These are phyloP conservation scores for Acanthosoma haemorrhoidale DNA, from an alignment of 2,888 invertebrate genomes.

Conservation along the genomic window DNA sequence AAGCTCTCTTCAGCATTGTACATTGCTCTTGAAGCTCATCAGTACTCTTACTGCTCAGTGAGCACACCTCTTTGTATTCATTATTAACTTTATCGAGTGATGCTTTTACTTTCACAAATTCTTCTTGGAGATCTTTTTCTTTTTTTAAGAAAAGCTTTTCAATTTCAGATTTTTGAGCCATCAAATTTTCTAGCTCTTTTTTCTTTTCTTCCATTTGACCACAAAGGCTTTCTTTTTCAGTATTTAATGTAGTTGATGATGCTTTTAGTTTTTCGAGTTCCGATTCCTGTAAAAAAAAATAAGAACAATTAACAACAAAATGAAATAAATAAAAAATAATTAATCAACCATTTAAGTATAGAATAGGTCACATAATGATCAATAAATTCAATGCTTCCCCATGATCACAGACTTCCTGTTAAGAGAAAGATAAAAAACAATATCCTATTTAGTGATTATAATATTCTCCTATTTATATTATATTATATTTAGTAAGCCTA, in stretches of 20 bases:
- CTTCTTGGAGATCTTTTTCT: conserved; percentile 46
- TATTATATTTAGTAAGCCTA: too few species aligned
- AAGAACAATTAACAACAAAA: neutral
- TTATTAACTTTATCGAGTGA: conserved; percentile 44
- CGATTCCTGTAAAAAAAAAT: neutral
- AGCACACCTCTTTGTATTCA: neutral
- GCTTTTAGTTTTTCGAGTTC: neutral
- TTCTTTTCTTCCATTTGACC: neutral
- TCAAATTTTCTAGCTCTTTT: neutral
- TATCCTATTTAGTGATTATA: too few species aligned
- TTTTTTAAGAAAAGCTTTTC: conserved; percentile 50
- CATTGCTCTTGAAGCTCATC: conserved; percentile 1
- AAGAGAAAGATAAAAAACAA: too few species aligned
- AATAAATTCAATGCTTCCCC: neutral
- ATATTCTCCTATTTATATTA: too few species aligned
- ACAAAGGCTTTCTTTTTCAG: neutral
- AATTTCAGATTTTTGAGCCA: conserved; percentile 48
- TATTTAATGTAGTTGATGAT: neutral
- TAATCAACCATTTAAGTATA: neutral
- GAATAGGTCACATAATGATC: neutral
- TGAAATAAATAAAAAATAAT: neutral
- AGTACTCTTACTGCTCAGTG: neutral
- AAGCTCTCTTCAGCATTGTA: conserved; percentile 38
- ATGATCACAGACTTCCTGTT: neutral
- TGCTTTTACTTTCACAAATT: conserved; percentile 48